Evolutionary conservation across 2,797 vertebrate genomes (phyloP).

Genomic region (Vespertilio murinus): DNA sequence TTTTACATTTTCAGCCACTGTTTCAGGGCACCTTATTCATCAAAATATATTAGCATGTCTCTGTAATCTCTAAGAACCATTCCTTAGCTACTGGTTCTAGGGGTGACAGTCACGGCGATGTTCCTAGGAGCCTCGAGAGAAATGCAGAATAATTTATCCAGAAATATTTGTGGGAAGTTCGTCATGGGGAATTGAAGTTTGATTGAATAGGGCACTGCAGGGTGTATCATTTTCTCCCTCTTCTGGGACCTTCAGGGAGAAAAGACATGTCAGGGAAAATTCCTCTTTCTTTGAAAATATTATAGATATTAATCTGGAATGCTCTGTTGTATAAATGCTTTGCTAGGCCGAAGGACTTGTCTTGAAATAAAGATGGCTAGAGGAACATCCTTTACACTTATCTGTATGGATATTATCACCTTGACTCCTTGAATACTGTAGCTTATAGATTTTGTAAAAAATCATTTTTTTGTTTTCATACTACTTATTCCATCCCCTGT

Average conservation of each 20-base stretch:
- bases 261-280: slow-evolving; percentile 6
- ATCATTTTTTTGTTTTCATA: slow-evolving; percentile 9
- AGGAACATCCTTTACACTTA: neutral
- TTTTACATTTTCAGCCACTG: slow-evolving; percentile 44
- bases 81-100: slow-evolving; percentile 42
- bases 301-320: slow-evolving; percentile 51
- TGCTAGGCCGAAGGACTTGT: neutral
- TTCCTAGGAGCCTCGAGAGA: neutral
- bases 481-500: neutral
- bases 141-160: slow-evolving; percentile 54
- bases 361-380: slow-evolving; percentile 2
- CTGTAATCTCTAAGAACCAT: neutral
- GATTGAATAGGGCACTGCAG: neutral
- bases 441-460: neutral
- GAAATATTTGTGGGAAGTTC: slow-evolving; percentile 51
- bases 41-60: slow-evolving; percentile 61
- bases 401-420: slow-evolving; percentile 9
- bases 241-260: neutral
- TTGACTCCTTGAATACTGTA: neutral
- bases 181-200: slow-evolving; percentile 47
- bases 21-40: slow-evolving; percentile 53
- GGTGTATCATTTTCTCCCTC: slow-evolving; percentile 41
- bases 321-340: slow-evolving; percentile 15
- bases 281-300: slow-evolving; percentile 50
- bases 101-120: neutral